These are phyloP conservation scores for Brachyalestes nurse DNA, from an alignment of 2,797 vertebrate genomes.

Conservation along the genomic window DNA sequence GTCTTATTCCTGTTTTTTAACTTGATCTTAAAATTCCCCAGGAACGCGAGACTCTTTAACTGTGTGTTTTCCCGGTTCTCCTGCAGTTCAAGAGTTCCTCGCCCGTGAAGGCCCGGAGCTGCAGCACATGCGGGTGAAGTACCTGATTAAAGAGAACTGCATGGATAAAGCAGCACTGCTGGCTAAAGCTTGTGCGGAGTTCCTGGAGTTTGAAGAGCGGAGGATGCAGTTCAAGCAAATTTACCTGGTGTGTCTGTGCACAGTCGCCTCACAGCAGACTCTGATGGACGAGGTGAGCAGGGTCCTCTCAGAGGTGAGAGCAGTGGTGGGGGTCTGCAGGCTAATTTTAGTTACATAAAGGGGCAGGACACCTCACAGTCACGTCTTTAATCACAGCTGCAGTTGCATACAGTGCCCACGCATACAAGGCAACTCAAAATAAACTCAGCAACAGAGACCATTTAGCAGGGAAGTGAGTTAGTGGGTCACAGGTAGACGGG, in stretches of 20 bases:
- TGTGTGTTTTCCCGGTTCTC: conserved; percentile 53
- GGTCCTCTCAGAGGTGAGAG: neutral
- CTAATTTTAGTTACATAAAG: no score
- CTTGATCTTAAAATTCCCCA: no score
- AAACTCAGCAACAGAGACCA: no score
- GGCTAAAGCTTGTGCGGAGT: conserved; percentile 88
- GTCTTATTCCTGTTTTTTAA: no score
- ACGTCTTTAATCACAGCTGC: no score
- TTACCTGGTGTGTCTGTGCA: conserved; percentile 92
- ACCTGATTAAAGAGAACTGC: conserved; percentile 89
- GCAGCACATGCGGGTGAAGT: conserved; percentile 93
- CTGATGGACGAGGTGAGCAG: conserved; percentile 92
- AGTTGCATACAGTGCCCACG: no score
- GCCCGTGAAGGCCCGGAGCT: conserved; percentile 86
- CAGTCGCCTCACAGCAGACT: conserved; percentile 85
- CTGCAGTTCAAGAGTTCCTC: conserved; percentile 87
- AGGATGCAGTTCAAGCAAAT: conserved; percentile 92
- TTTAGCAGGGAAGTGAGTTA: no score
- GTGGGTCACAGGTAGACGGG: no score
- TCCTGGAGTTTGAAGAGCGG: conserved; percentile 78
- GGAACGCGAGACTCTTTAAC: no score
- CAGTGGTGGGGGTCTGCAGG: no score
- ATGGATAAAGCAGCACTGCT: conserved; percentile 84
- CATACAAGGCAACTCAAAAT: no score
- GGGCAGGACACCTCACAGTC: no score